Conservation (phyloP, 2,113 vertebrate species). For the Oceanodroma tethys region DNA sequence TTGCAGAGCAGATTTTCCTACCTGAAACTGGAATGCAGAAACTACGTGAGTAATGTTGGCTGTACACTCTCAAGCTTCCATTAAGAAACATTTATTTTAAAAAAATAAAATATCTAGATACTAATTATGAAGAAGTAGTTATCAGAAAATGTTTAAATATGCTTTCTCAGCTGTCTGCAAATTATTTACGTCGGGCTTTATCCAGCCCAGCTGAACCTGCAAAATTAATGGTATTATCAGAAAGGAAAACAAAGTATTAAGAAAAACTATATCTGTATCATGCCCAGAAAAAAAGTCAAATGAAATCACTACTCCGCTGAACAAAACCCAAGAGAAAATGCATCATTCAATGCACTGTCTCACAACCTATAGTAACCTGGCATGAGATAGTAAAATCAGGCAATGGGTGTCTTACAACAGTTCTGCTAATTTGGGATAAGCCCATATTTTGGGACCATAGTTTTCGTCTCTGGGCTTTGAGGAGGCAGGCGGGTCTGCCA, state of each 20-base stretch:
- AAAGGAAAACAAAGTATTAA: neutral
- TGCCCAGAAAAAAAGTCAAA: neutral
- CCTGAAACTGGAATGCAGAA: neutral
- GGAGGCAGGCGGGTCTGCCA: neutral
- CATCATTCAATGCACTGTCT: neutral
- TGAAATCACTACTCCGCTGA: neutral
- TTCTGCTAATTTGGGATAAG: neutral
- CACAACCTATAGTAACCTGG: neutral
- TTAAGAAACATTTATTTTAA: neutral
- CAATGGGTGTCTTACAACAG: neutral
- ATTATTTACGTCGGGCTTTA: neutral
- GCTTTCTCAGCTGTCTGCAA: neutral
- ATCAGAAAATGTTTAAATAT: neutral
- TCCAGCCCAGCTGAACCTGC: neutral
- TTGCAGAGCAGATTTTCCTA: neutral
- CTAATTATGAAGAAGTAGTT: neutral
- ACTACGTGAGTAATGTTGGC: neutral
- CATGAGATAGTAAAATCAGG: neutral
- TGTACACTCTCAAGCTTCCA: neutral
- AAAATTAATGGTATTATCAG: neutral
- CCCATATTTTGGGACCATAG: neutral
- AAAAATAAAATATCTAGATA: neutral
- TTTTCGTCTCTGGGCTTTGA: neutral
- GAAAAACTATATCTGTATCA: neutral
- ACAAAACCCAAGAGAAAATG: neutral